Conservation (phyloP, 1,140 invertebrate species). For the Cyclargus thomasi region DNA sequence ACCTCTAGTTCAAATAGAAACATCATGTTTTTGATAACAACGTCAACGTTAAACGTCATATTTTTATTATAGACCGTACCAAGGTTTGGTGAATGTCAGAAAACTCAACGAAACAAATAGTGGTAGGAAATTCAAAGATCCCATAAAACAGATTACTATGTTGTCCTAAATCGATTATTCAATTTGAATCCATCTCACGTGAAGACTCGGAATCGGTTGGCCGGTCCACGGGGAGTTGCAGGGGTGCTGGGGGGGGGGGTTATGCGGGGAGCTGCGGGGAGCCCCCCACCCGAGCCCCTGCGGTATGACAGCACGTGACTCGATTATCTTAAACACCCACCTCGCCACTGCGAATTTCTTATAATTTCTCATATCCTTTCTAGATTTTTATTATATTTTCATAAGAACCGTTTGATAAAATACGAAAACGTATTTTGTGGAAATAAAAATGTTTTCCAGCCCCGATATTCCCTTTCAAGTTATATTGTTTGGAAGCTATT, state of each 20-base stretch:
- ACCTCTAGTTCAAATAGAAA: too few species aligned
- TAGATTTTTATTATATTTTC: slow-evolving; percentile 4
- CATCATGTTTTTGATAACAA: too few species aligned
- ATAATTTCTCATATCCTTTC: background rate
- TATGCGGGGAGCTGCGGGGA: slow-evolving; percentile 46
- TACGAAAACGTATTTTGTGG: background rate
- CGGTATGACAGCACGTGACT: slow-evolving; percentile 13
- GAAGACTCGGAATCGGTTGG: slow-evolving; percentile 49
- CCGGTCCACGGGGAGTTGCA: slow-evolving; percentile 45
- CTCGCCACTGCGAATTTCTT: background rate
- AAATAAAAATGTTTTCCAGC: background rate
- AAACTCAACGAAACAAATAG: background rate
- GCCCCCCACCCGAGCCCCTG: slow-evolving; percentile 22
- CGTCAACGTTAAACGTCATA: background rate
- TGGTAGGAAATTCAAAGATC: slow-evolving; percentile 4
- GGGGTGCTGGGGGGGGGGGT: slow-evolving; percentile 34
- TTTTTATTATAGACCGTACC: background rate
- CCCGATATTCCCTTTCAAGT: background rate
- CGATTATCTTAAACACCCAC: slow-evolving; percentile 12
- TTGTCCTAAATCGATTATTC: slow-evolving; percentile 48
- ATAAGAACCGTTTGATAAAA: background rate
- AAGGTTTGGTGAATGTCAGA: background rate
- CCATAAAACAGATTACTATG: slow-evolving; percentile 28
- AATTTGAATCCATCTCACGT: slow-evolving; percentile 50
- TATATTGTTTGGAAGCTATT: background rate